phyloP scores from a whole-genome alignment of 2,888 invertebrate genomes.

The Tipula confusa region DNA sequence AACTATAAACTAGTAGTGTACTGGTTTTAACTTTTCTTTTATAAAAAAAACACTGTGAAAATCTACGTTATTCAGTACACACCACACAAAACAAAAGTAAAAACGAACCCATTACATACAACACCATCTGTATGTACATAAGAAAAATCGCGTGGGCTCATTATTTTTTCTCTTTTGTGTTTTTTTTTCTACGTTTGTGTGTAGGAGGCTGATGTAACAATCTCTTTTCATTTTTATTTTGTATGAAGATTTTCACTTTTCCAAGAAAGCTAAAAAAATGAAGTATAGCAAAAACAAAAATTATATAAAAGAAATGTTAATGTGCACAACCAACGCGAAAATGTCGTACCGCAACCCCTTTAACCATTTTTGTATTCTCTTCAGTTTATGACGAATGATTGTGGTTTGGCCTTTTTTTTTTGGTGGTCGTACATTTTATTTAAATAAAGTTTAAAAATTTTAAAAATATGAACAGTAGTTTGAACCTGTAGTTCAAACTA shows the following conservation, averaged over 20 bases:
- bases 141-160: slow-evolving; percentile 6
- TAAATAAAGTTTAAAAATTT: no score
- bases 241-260: not conserved
- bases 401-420: no score
- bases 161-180: not conserved
- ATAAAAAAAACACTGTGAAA: not conserved
- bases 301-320: not conserved
- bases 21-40: not conserved
- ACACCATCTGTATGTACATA: not conserved
- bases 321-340: not conserved
- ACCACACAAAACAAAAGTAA: not conserved
- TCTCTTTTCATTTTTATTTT: not conserved
- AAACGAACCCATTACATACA: not conserved
- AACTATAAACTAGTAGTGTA: not conserved
- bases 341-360: not conserved
- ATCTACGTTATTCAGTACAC: not conserved
- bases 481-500: no score
- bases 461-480: no score
- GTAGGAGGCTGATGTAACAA: not conserved
- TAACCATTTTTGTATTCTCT: not conserved
- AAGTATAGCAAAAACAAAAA: not conserved
- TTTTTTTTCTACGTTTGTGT: not conserved
- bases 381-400: no score
- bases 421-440: no score
- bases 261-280: not conserved